phyloP scores from a whole-genome alignment of 1,140 invertebrate species.

The Stegodyphus dumicola region DNA sequence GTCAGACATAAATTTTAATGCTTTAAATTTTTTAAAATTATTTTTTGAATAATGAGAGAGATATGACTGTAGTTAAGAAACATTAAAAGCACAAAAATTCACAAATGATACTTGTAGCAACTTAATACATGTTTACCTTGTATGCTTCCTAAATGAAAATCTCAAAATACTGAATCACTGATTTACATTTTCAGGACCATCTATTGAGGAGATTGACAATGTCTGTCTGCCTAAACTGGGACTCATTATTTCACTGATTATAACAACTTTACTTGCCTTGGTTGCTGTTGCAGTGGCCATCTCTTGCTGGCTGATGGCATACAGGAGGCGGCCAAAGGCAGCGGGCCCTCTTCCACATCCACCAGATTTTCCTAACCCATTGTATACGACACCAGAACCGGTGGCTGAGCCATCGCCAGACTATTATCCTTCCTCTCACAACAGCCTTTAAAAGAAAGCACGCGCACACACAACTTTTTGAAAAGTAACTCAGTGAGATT shows the following conservation, averaged over 20 bases:
- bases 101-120: too few relatives aligned
- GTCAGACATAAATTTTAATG: too few relatives aligned
- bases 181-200: conserved; percentile 72
- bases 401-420: conserved; percentile 82
- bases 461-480: too few relatives aligned
- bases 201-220: conserved; percentile 78
- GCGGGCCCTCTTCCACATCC: conserved; percentile 91
- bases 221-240: conserved; percentile 94
- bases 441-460: conserved; percentile 23
- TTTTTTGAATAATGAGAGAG: too few relatives aligned
- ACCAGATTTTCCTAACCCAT: conserved; percentile 92
- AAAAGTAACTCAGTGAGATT: not conserved
- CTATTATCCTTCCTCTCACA: conserved; percentile 72
- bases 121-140: too few relatives aligned
- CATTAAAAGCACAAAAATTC: too few relatives aligned
- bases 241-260: conserved; percentile 89
- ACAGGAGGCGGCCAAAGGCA: conserved; percentile 80
- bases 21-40: too few relatives aligned
- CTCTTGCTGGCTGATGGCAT: conserved; percentile 94
- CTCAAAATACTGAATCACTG: not conserved
- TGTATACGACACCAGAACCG: conserved; percentile 87
- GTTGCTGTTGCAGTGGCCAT: conserved; percentile 93
- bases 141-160: too few relatives aligned
- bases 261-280: conserved; percentile 89
- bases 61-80: too few relatives aligned